Evolutionary conservation across 2,113 vertebrate species (phyloP), one percentile per base, ranked within the genome.

Genomic region (Acrocephalus kingi): DNA sequence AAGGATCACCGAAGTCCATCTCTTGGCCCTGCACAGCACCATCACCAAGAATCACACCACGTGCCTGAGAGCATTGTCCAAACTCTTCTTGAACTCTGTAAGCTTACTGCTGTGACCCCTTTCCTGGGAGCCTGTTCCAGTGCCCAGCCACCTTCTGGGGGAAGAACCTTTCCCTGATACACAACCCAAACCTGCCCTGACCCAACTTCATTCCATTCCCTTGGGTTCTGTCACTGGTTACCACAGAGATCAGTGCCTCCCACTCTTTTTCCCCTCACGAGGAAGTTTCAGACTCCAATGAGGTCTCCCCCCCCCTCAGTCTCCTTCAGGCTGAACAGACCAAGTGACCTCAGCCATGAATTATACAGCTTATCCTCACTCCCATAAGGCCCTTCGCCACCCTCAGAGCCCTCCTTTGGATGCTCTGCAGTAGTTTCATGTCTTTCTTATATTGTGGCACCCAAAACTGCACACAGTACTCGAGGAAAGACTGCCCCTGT

Each of bases 401-500:
- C 52, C 4, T 45, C 11, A 9, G 1, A 2, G 27, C 18, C 33
- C 23, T 67, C 15, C 37, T n/a, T 2, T 20, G 52, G 52, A n/a
- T 16, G 16, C 19, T 51, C 20, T 58, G 18, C 21, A 52, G 39
- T 4, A 58, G 2, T 5, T 66, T 33, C 2, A 33, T 24, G 23
- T 33, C 45, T 6, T 43, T 58, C 17, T 45, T 6, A 23, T 9
- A 16, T 4, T 45, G 45, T 45, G 33, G 33, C 10, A 22, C 27
- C 31, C 45, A 15, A 58, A 73, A 11, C 31, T 51, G 51, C 52
- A 1, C 51, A 1, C 25, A 51, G 51, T 0, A 1, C 23, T 43
- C 1, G 0, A 66, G 35, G 12, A 23, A 15, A 81, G 51, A 51
- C 17, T 0, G 0, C 7, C 8, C 41, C 43, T 22, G 13, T 1